phyloP scores from a whole-genome alignment of 2,113 vertebrate genomes.

The Semnopithecus entellus region DNA sequence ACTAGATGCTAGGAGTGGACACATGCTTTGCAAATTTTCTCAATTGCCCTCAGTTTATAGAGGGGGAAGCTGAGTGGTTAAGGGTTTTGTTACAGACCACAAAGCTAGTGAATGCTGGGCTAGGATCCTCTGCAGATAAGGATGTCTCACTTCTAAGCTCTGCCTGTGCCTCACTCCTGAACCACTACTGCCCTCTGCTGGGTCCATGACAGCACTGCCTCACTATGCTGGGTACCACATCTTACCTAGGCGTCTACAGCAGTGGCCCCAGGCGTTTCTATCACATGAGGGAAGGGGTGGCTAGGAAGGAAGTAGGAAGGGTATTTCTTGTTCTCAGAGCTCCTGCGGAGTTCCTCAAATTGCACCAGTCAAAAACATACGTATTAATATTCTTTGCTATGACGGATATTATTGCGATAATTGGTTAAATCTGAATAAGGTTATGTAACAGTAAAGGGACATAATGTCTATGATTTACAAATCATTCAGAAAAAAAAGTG shows the following conservation, averaged over 20 bases:
- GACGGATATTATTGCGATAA: background rate
- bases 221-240: accelerated
- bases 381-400: background rate
- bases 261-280: accelerated
- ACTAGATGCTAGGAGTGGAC: background rate
- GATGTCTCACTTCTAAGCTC: background rate
- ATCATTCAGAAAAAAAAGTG: background rate
- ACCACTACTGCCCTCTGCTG: conserved; percentile 46
- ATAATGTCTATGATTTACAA: background rate
- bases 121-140: background rate
- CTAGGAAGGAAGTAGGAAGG: background rate
- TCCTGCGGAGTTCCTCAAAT: background rate
- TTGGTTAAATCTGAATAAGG: background rate
- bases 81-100: background rate
- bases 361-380: background rate
- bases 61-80: background rate
- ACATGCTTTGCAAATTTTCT: background rate
- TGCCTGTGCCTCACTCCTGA: background rate
- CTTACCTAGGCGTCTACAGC: background rate
- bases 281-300: accelerated
- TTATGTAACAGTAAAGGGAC: background rate
- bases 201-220: background rate
- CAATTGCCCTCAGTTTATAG: background rate
- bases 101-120: background rate
- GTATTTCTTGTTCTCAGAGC: background rate